Evolutionary conservation across 2,797 vertebrate genomes (phyloP).

Genomic region (Sebastes trivittatus): DNA sequence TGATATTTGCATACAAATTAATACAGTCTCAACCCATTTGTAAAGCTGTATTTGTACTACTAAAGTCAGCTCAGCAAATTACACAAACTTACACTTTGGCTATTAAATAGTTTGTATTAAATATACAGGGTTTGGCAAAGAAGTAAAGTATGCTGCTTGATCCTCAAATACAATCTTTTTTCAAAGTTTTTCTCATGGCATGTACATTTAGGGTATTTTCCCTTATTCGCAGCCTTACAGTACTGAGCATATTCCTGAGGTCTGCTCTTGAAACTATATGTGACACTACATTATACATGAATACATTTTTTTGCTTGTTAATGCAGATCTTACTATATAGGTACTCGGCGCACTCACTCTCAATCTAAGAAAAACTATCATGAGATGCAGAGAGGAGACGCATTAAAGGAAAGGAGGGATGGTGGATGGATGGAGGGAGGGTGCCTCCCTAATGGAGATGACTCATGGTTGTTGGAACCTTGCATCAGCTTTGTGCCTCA

Average conservation of each 20-base stretch:
- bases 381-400: slow-evolving; percentile 9
- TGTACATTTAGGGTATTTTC: not conserved
- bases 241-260: not conserved
- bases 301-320: not conserved
- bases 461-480: slow-evolving; percentile 45
- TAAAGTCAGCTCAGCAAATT: not conserved
- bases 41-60: not conserved
- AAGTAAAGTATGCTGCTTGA: not conserved
- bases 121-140: not conserved
- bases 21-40: not conserved
- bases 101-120: not conserved
- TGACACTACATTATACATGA: not conserved
- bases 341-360: not conserved
- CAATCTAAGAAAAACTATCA: not conserved
- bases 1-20: not conserved
- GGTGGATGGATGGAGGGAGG: not conserved
- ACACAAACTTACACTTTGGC: not conserved
- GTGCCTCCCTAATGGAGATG: slow-evolving; percentile 42
- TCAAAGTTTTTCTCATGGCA: not conserved
- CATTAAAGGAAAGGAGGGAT: slow-evolving; percentile 5
- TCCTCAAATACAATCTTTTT: not conserved
- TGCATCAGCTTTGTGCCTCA: slow-evolving; percentile 38
- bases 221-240: not conserved
- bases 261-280: not conserved
- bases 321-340: not conserved